These are phyloP conservation scores for Sussaba pulchella DNA, from an alignment of 2,888 invertebrate genomes.

Conservation along the genomic window DNA sequence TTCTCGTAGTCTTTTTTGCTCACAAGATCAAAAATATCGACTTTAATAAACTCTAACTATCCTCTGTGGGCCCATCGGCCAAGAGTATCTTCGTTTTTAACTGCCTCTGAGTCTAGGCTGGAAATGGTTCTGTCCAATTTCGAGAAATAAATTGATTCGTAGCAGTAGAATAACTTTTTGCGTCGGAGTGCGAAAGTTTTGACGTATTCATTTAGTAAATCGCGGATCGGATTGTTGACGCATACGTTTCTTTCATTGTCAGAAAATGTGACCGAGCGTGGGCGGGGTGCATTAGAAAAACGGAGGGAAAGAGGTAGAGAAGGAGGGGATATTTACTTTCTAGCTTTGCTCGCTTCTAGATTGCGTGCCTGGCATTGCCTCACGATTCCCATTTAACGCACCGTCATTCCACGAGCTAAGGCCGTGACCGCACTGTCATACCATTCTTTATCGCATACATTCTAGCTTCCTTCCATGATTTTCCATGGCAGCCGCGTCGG, in stretches of 20 bases:
- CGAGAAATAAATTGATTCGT: too few relatives aligned
- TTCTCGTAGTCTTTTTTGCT: constrained; percentile 19
- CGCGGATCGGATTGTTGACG: too few relatives aligned
- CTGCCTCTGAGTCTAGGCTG: not conserved
- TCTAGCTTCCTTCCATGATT: constrained; percentile 45
- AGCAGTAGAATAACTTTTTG: too few relatives aligned
- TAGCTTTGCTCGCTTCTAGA: constrained; percentile 58
- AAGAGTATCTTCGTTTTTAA: not conserved
- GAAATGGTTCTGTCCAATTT: not conserved
- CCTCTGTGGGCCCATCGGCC: not conserved
- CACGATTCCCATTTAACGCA: constrained; percentile 81
- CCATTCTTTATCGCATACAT: not conserved
- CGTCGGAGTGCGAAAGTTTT: too few relatives aligned
- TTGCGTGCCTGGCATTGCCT: constrained; percentile 79
- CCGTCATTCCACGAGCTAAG: constrained; percentile 77
- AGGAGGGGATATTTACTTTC: not conserved
- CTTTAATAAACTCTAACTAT: not conserved
- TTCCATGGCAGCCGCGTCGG: too few relatives aligned
- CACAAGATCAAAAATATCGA: constrained; percentile 5
- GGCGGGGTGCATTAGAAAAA: not conserved
- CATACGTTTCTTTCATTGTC: too few relatives aligned
- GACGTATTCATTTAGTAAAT: too few relatives aligned
- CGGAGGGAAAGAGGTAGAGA: not conserved
- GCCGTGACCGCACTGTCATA: constrained; percentile 63
- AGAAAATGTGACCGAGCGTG: too few relatives aligned